Percentiles rank a stretch among this genome's conserved stretches.
These are phyloP conservation scores for Arnoldichthys spilopterus DNA, from an alignment of 2,797 vertebrate species.

Conservation along the genomic window DNA sequence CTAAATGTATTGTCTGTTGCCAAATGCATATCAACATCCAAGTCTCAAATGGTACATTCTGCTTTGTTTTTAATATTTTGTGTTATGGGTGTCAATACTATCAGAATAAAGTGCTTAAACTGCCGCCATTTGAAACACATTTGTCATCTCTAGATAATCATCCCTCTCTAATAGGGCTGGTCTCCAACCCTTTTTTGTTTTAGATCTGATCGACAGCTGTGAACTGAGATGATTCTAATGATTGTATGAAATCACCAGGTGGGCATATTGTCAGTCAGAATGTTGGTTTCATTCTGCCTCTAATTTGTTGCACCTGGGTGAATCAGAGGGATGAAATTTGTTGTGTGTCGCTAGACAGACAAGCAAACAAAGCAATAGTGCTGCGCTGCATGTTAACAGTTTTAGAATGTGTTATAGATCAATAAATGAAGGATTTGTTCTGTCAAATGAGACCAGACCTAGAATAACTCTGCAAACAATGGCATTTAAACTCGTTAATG, in stretches of 20 bases:
- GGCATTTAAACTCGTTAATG: constrained; percentile 1
- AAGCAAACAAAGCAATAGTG: constrained; percentile 20
- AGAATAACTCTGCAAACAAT: constrained; percentile 22
- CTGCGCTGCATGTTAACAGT: constrained; percentile 25
- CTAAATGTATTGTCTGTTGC: no score
- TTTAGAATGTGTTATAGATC: constrained; percentile 18
- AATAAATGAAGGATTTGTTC: constrained; percentile 15
- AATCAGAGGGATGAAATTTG: constrained; percentile 38
- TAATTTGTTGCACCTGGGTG: constrained; percentile 45
- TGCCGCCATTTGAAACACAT: background rate
- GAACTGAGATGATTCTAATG: constrained; percentile 23
- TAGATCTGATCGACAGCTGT: constrained; percentile 18
- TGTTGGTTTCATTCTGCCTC: constrained; percentile 39
- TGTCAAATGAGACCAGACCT: background rate
- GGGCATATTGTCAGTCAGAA: constrained; percentile 23
- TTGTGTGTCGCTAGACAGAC: constrained; percentile 23
- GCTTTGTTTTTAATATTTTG: no score
- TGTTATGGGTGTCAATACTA: no score
- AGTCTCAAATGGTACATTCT: no score
- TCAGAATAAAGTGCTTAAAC: background rate
- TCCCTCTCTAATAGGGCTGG: background rate
- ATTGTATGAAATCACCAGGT: constrained; percentile 32
- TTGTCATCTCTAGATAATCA: background rate
- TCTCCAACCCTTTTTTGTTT: background rate
- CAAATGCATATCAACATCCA: no score